These are phyloP conservation scores for Anagrus nilaparvatae DNA, from an alignment of 1,140 invertebrate genomes.

Conservation along the genomic window DNA sequence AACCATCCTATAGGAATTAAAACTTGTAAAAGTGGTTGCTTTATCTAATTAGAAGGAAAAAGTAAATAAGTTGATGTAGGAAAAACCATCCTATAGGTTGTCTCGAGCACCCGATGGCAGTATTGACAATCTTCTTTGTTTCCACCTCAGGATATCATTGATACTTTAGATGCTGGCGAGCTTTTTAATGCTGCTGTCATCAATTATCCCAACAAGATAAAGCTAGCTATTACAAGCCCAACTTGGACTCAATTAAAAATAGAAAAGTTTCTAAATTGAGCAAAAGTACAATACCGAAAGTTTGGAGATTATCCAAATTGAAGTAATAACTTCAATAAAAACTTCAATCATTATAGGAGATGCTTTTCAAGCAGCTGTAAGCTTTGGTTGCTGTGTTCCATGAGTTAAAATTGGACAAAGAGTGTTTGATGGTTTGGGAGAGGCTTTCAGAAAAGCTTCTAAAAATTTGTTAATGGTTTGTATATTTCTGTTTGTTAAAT, in stretches of 20 bases:
- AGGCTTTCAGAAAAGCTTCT: slow-evolving; percentile 18
- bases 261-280: slow-evolving; percentile 11
- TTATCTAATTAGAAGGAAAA: too few relatives aligned
- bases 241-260: not conserved
- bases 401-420: slow-evolving; percentile 50
- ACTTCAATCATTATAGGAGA: slow-evolving; percentile 23
- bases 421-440: slow-evolving; percentile 38
- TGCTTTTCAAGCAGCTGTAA: slow-evolving; percentile 36
- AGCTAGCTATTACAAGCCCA: slow-evolving; percentile 12
- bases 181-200: slow-evolving; percentile 52
- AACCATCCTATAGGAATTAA: too few relatives aligned
- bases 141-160: slow-evolving; percentile 46
- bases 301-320: slow-evolving; percentile 19
- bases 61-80: too few relatives aligned
- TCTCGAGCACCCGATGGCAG: slow-evolving; percentile 39
- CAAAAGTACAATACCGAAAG: slow-evolving; percentile 24
- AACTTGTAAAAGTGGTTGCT: too few relatives aligned
- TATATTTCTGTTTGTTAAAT: too few relatives aligned
- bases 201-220: slow-evolving; percentile 39
- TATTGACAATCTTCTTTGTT: slow-evolving; percentile 45
- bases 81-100: slow-evolving; percentile 19
- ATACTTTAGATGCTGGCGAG: slow-evolving; percentile 59
- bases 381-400: slow-evolving; percentile 50
- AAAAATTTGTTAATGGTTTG: too few relatives aligned
- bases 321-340: too few relatives aligned